phyloP scores from a whole-genome alignment of 2,113 vertebrate genomes.

The Megaceryle maxima region DNA sequence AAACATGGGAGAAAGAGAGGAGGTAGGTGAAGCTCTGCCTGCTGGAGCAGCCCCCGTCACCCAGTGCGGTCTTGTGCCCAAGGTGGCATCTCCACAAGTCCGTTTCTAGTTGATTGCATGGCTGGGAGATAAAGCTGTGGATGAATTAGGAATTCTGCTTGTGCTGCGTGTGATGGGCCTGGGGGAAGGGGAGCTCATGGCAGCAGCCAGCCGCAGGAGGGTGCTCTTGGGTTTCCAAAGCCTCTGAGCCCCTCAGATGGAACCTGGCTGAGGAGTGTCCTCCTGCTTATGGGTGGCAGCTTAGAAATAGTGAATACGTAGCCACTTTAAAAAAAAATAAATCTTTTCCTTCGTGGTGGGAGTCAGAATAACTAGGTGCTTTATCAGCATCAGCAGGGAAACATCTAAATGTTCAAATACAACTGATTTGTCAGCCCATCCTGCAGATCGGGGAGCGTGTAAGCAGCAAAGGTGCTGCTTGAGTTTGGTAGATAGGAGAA shows the following conservation, averaged over 20 bases:
- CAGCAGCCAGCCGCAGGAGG: conserved; percentile 35
- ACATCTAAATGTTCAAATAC: background rate
- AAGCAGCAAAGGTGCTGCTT: background rate
- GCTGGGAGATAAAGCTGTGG: background rate
- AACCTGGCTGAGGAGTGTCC: background rate
- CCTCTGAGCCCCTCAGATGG: background rate
- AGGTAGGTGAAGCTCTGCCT: too few relatives aligned
- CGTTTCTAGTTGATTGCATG: background rate
- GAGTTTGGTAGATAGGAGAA: background rate
- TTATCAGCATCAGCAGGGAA: background rate
- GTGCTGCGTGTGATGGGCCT: fast-evolving
- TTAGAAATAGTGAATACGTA: background rate
- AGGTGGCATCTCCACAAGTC: too few relatives aligned
- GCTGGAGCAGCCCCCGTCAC: too few relatives aligned
- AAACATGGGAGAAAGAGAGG: background rate
- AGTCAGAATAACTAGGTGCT: background rate
- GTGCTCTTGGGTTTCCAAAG: conserved; percentile 32
- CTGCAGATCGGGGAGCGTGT: fast-evolving
- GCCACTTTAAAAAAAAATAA: background rate
- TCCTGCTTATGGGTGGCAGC: too few relatives aligned
- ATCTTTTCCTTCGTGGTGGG: background rate
- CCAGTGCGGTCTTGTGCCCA: too few relatives aligned
- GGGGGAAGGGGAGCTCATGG: background rate
- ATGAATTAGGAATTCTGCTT: background rate
- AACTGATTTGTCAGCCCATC: background rate